A percentile compares a stretch with the other conserved stretches of the same genome.
phyloP scores from a whole-genome alignment of 2,797 vertebrate genomes.

The Chiloscyllium punctatum region DNA sequence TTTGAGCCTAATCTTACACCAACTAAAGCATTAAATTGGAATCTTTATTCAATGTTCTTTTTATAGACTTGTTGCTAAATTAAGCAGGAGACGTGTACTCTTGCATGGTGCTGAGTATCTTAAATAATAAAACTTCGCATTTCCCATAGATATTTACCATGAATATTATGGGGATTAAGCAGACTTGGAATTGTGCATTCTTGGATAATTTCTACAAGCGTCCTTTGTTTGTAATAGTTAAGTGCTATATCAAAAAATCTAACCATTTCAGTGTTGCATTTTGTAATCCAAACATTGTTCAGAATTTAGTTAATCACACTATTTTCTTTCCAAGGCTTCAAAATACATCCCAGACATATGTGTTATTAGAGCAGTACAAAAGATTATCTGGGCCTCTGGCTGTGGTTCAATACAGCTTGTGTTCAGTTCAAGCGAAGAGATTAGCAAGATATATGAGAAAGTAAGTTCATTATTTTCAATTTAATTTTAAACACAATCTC shows the following conservation, averaged over 20 bases:
- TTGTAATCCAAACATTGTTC: conserved; percentile 32
- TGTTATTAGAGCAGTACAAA: conserved; percentile 94
- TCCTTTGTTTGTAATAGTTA: not conserved
- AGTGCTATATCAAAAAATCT: conserved; percentile 41
- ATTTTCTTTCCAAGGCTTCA: conserved; percentile 72
- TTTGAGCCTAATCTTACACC: not conserved
- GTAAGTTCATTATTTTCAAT: conserved; percentile 52
- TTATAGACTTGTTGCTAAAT: not conserved
- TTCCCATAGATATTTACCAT: not conserved
- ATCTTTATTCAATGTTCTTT: not conserved
- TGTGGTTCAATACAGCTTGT: conserved; percentile 93
- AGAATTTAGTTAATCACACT: conserved; percentile 47
- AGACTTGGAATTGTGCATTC: not conserved
- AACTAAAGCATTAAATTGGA: not conserved
- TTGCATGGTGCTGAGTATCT: not conserved
- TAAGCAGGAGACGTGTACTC: not conserved
- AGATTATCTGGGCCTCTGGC: conserved; percentile 97
- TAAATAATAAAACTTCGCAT: not conserved
- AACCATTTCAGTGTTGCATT: conserved; percentile 36
- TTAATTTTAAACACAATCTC: not conserved
- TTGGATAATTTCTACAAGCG: not conserved
- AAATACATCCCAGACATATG: conserved; percentile 98
- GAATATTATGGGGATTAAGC: not conserved
- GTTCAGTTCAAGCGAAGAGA: conserved; percentile 95
- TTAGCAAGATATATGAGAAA: conserved; percentile 99